phyloP scores from a whole-genome alignment of 2,888 invertebrate species.

The Heliconius ethilla region DNA sequence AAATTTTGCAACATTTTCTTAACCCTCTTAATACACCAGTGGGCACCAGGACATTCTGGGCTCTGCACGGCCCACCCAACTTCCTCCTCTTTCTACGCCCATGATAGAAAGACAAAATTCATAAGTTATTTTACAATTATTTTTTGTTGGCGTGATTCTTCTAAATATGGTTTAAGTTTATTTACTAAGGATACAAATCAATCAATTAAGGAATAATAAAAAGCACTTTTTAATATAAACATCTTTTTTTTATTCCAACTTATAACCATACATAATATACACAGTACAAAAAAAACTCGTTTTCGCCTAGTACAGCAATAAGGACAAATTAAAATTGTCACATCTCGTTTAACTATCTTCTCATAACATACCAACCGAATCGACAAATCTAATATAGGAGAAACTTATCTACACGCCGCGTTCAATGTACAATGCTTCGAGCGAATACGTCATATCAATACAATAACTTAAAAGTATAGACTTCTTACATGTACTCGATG shows the following conservation, averaged over 20 bases:
- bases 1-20: not conserved
- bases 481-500: conserved; percentile 82
- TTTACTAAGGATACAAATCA: not conserved
- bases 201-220: conserved; percentile 48
- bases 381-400: conserved; percentile 80
- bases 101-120: too few species aligned
- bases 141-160: too few species aligned
- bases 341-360: conserved; percentile 72
- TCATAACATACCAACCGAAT: conserved; percentile 77
- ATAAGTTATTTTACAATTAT: too few species aligned
- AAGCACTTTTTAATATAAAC: conserved; percentile 75
- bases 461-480: conserved; percentile 81
- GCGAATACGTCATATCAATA: conserved; percentile 79
- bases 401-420: conserved; percentile 81
- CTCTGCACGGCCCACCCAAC: too few species aligned
- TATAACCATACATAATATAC: conserved; percentile 91
- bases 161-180: not conserved
- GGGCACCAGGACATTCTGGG: too few species aligned
- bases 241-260: conserved; percentile 82
- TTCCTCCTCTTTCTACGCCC: too few species aligned
- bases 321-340: conserved; percentile 80
- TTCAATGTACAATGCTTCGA: conserved; percentile 81
- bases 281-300: conserved; percentile 91
- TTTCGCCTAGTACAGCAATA: conserved; percentile 80
- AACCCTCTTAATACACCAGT: too few species aligned